phyloP scores from a whole-genome alignment of 2,113 vertebrate genomes.

The Dinomys branickii region DNA sequence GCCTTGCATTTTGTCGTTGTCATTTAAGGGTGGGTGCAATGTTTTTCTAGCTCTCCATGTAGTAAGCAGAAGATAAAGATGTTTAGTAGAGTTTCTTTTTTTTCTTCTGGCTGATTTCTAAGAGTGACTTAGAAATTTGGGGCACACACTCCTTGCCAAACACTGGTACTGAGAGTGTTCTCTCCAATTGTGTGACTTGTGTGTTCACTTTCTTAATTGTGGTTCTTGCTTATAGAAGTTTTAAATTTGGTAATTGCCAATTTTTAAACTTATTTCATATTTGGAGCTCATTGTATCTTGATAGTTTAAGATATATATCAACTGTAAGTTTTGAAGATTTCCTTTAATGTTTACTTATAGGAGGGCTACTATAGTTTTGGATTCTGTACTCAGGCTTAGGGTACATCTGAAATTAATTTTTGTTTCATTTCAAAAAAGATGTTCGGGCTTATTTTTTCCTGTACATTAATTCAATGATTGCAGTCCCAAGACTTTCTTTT shows the following conservation, averaged over 20 bases:
- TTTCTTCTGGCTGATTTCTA: constrained; percentile 6
- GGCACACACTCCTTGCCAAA: not conserved
- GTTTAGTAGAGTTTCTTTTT: not conserved
- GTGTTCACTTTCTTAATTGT: not conserved
- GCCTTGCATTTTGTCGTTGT: not conserved
- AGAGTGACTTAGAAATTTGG: not conserved
- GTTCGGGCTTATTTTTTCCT: not conserved
- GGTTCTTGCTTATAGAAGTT: not conserved
- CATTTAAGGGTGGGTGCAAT: not conserved
- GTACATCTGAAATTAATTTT: constrained; percentile 7
- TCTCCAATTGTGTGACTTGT: not conserved
- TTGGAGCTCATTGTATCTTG: not conserved
- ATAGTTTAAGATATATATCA: not conserved
- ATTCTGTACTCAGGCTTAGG: not conserved
- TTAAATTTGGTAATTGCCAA: not conserved
- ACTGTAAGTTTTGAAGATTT: not conserved
- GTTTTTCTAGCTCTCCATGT: not conserved
- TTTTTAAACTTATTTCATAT: constrained; percentile 5
- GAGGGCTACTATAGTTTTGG: not conserved
- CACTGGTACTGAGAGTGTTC: not conserved
- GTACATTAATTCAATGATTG: not conserved
- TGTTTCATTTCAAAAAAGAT: not conserved
- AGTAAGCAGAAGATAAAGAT: not conserved
- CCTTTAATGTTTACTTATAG: not conserved
- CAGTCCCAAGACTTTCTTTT: not conserved